Evolutionary conservation across 2,797 vertebrate species (phyloP).

Genomic region (Enteromius fasciolatus): DNA sequence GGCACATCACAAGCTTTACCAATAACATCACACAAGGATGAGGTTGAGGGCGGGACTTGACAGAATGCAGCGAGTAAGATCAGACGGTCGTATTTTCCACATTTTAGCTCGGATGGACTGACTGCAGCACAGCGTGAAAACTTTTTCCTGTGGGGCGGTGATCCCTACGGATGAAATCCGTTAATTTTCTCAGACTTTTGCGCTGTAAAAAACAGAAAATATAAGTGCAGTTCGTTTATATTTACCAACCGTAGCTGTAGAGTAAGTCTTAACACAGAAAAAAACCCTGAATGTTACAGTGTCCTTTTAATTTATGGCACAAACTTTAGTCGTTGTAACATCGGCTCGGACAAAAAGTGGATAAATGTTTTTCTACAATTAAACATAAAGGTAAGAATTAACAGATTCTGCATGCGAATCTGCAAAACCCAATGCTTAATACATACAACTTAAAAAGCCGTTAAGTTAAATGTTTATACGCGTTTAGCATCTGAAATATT

Average conservation of each 20-base stretch:
- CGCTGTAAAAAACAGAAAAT: neutral
- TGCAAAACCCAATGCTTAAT: neutral
- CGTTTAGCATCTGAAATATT: neutral
- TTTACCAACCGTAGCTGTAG: neutral
- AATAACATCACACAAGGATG: neutral
- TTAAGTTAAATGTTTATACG: neutral
- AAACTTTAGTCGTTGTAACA: conserved; percentile 46
- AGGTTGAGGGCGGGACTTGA: conserved; percentile 9
- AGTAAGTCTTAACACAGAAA: neutral
- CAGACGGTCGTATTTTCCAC: conserved; percentile 66
- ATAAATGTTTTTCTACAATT: conserved; percentile 16
- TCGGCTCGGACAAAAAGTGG: conserved; percentile 27
- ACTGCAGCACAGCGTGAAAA: conserved; percentile 64
- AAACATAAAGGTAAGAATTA: conserved; percentile 45
- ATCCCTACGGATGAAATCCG: neutral
- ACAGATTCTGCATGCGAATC: neutral
- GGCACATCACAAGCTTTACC: neutral
- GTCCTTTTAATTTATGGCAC: neutral
- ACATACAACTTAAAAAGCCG: neutral
- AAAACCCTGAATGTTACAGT: no score
- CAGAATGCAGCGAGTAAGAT: conserved; percentile 6
- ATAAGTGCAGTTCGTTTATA: neutral
- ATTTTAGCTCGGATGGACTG: conserved; percentile 60
- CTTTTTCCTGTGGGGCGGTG: conserved; percentile 46
- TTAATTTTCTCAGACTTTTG: conserved; percentile 10